These are phyloP conservation scores for Drosophila grimshawi DNA, from an alignment of 1,140 invertebrate species.

Conservation along the genomic window DNA sequence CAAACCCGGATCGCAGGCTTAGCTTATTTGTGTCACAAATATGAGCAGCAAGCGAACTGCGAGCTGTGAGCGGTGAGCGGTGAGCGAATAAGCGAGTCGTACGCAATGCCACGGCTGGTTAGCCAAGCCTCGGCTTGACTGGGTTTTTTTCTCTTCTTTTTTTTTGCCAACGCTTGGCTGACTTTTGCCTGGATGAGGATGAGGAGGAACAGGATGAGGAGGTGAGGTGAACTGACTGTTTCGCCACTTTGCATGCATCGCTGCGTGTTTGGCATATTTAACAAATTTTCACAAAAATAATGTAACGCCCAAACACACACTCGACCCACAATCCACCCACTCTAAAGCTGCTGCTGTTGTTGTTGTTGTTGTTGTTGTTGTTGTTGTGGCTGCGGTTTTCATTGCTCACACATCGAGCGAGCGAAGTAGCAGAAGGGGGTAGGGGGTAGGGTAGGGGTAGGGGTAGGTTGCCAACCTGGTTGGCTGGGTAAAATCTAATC, in stretches of 20 bases:
- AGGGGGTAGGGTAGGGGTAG: not conserved
- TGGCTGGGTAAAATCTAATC: conserved; percentile 75
- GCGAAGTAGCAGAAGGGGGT: not conserved
- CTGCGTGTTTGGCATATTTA: conserved; percentile 82
- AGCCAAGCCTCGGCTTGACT: conserved; percentile 57
- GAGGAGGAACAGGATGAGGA: not conserved
- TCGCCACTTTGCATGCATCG: conserved; percentile 79
- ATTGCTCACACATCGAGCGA: conserved; percentile 41
- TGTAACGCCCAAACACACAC: conserved; percentile 49
- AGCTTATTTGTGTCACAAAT: conserved; percentile 82
- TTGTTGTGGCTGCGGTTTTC: conserved; percentile 64
- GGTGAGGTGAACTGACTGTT: conserved; percentile 13
- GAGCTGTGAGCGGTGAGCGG: not conserved
- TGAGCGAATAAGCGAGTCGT: conserved; percentile 39
- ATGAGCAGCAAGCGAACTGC: conserved; percentile 53
- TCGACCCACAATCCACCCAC: not conserved
- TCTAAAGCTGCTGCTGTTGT: conserved; percentile 16
- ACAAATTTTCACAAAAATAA: conserved; percentile 82
- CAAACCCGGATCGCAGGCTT: conserved; percentile 29
- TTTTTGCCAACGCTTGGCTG: conserved; percentile 41
- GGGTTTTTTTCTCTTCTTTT: not conserved
- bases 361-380: conserved; percentile 55
- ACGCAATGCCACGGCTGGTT: conserved; percentile 79
- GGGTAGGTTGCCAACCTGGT: not conserved
- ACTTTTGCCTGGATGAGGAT: conserved; percentile 2